Base-by-base conservation (phyloP, 2,888 invertebrate species). In the Hedya salicella region DNA sequence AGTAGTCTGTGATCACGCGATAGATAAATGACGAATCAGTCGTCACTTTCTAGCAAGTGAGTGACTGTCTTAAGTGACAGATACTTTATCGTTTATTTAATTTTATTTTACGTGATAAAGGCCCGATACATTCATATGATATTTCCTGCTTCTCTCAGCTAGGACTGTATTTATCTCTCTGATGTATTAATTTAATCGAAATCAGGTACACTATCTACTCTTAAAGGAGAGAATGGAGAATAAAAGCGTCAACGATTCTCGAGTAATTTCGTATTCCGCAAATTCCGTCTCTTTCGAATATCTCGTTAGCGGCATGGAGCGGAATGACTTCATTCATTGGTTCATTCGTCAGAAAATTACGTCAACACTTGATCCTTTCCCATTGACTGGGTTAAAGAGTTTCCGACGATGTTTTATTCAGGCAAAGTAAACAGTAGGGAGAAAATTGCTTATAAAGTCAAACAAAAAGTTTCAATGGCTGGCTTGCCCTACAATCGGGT, bases 281-380 rank as follows among this genome's bases (percentile, higher is more conserved):
- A 42, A 46, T 40, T 40, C 56, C 40, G 3, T 32, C 39, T 42
- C 21, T 56, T 57, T 63, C 49, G 42, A 19, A 42, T 57, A 50
- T 36, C 63, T 63, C 54, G 48, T 56, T 63, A 57, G 57, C 19
- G 21, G 30, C 16, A 13, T 9, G 17, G 17, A 42, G 19, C 14
- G 57, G 25, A 40, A 49, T 21, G 49, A 57, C 42, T 63, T 57
- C 30, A 44, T 25, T 49, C 48, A n/a, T 48, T 48, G 11, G 16
- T 44, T 30, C 42, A 16, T 56, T 25, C 54, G n/a, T 57, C 57
- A 44, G 57, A 56, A 49, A 48, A 63, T 64, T 50, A 57, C 49
- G 19, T 32, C 32, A 64, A 50, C 49, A 49, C 50, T 57, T 57
- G 57, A 64, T 50, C 40, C 63, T 49, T 32, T 57, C 32, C 25